Base-by-base conservation (phyloP, 2,113 vertebrate genomes). In the Sebastes fasciatus region DNA sequence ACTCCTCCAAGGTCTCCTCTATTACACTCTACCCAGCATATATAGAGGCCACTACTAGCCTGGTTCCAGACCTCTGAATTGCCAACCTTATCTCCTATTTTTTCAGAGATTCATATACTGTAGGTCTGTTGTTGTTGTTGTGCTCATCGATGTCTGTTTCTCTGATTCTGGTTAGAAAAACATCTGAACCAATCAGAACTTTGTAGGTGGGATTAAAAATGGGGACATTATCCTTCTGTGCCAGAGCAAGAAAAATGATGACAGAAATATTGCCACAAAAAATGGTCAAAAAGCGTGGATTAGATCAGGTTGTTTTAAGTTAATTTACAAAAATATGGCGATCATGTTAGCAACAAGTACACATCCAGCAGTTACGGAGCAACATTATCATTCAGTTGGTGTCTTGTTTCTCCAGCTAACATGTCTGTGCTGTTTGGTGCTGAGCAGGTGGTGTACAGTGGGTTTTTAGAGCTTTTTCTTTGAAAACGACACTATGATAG, bases 31-130 rank as follows among this genome's bases (percentile, higher is more conserved):
- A 65, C 45, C 77, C 12, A 69, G 45, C 21, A 52, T 11, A 49
- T 5, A 43, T 8, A n/a, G n/a, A 73, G 16, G 10, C 23, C n/a
- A 16, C 4, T 17, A 10, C 23, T 23, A 46, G 23, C 7, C 57
- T 67, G 46, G 10, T n/a, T 71, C 45, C 34, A 74, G 23, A 77
- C 45, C 17, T 66, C 34, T 52, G 57, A 69, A 10, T 34, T 34
- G 34, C 34, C 34, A 34, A 34, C 34, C 51, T 46, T 49, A 74
- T 19, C 63, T n/a, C 17, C 0, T 21, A 11, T 63, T 17, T 43
- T 26, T 11, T 55, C 62, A 55, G 5, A 11, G 5, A 17, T 52
- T 54, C 0, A 8, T 52, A 62, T 7, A 62, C 34, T 34, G 34
- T 34, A 34, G 9, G 17, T 55, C 48, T 58, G 16, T 1, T 63